Evolutionary conservation across 2,888 invertebrate species (phyloP).

Genomic region (Leptopterna dolabrata): DNA sequence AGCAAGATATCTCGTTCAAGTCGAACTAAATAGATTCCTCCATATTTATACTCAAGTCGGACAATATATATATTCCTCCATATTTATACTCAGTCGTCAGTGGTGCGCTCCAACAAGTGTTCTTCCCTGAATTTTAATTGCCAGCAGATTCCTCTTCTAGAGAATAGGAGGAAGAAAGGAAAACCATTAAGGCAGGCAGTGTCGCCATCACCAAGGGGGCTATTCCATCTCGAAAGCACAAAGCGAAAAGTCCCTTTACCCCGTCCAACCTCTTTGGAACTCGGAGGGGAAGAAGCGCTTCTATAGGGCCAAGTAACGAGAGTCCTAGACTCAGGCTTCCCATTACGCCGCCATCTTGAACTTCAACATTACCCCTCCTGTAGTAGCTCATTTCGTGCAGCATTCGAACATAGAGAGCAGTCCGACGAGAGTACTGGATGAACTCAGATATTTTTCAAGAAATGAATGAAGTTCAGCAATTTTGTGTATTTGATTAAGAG

Average conservation of each 20-base stretch:
- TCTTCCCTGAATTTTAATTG: slow-evolving; percentile 27
- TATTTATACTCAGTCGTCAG: neutral
- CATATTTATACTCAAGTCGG: neutral
- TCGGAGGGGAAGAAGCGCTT: neutral
- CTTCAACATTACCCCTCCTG: neutral
- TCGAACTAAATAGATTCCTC: neutral
- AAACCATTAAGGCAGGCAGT: slow-evolving; percentile 11
- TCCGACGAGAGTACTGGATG: neutral
- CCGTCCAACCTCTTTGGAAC: neutral
- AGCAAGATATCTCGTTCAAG: no score
- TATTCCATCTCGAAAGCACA: slow-evolving; percentile 37
- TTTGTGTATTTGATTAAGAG: neutral
- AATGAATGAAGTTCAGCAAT: neutral
- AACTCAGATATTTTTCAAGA: neutral
- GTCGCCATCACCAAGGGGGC: neutral
- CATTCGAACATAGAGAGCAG: neutral
- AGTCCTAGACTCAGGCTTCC: slow-evolving; percentile 5
- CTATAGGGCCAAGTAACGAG: slow-evolving; percentile 30
- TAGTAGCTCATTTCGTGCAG: neutral
- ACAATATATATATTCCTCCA: neutral
- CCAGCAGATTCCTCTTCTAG: neutral
- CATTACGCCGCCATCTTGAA: slow-evolving; percentile 22
- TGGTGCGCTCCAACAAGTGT: neutral
- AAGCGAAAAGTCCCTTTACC: slow-evolving; percentile 9
- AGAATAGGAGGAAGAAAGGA: slow-evolving; percentile 20